Conservation (phyloP, 2,797 vertebrate genomes). For the Gastrophryne carolinensis region DNA sequence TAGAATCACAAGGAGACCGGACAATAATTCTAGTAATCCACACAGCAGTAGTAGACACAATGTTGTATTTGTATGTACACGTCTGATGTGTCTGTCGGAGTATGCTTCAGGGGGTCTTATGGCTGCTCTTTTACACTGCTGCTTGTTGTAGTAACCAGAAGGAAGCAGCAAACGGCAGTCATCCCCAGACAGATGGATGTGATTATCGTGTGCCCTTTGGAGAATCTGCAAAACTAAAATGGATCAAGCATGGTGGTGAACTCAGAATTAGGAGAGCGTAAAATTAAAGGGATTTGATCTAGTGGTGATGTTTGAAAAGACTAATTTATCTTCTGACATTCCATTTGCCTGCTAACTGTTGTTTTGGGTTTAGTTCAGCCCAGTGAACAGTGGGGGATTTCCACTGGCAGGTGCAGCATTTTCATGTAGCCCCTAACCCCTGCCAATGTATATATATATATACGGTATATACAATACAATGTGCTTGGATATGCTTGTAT, state of each 20-base stretch:
- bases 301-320: slow-evolving; percentile 57
- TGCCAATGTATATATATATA: slow-evolving; percentile 53
- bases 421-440: slow-evolving; percentile 55
- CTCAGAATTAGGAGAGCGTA: slow-evolving; percentile 54
- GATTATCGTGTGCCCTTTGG: slow-evolving; percentile 54
- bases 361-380: slow-evolving; percentile 44
- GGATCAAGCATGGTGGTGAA: slow-evolving; percentile 49
- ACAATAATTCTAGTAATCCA: too few relatives aligned
- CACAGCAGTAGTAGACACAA: too few relatives aligned
- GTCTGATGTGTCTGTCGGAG: too few relatives aligned
- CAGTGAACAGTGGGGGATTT: slow-evolving; percentile 42
- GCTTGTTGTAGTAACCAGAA: too few relatives aligned
- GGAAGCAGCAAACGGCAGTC: slow-evolving; percentile 20
- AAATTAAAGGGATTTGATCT: slow-evolving; percentile 60
- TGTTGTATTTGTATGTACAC: too few relatives aligned
- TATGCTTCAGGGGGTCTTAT: too few relatives aligned
- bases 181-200: slow-evolving; percentile 50
- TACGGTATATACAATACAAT: slow-evolving; percentile 22
- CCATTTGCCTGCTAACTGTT: slow-evolving; percentile 47
- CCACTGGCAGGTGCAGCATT: slow-evolving; percentile 33
- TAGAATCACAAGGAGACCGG: too few relatives aligned
- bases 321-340: slow-evolving; percentile 55
- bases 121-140: too few relatives aligned
- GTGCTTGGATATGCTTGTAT: neutral
- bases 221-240: slow-evolving; percentile 60